A percentile compares a stretch with the other conserved stretches of the same genome.
These are phyloP conservation scores for Corydoras sp. DNA, from an alignment of 2,113 vertebrate genomes.

Conservation along the genomic window DNA sequence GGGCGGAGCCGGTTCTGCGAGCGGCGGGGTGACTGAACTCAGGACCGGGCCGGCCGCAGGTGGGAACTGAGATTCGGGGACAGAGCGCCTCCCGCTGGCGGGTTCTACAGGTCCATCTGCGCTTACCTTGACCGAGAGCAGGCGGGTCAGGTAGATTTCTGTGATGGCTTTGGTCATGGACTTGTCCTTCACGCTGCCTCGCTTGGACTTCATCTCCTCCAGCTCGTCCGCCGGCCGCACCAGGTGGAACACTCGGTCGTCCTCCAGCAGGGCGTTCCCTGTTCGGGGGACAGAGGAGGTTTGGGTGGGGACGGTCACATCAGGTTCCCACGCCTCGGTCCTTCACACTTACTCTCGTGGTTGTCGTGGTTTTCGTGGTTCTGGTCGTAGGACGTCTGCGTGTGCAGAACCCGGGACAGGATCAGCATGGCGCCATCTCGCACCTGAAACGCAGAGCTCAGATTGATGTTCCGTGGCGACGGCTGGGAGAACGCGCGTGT, in stretches of 20 bases:
- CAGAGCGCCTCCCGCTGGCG: too few species aligned
- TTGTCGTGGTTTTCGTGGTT: slow-evolving; percentile 92
- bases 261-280: slow-evolving; percentile 93
- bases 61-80: too few species aligned
- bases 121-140: slow-evolving; percentile 97
- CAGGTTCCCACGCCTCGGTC: too few species aligned
- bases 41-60: too few species aligned
- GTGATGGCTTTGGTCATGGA: slow-evolving; percentile 98
- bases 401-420: slow-evolving; percentile 79
- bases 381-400: slow-evolving; percentile 87
- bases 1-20: too few species aligned
- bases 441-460: too few species aligned
- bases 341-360: slow-evolving; percentile 79
- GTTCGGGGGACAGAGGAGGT: too few species aligned
- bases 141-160: slow-evolving; percentile 95
- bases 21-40: too few species aligned
- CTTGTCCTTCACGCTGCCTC: slow-evolving; percentile 94
- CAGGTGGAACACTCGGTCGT: slow-evolving; percentile 94
- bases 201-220: slow-evolving; percentile 91
- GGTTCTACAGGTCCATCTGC: too few species aligned
- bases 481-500: not conserved
- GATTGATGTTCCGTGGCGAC: too few species aligned
- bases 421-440: slow-evolving; percentile 87
- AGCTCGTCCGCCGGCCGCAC: slow-evolving; percentile 87
- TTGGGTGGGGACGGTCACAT: too few species aligned